Base-by-base conservation (phyloP, 2,113 vertebrate genomes). In the Pelodiscus sinensis region DNA sequence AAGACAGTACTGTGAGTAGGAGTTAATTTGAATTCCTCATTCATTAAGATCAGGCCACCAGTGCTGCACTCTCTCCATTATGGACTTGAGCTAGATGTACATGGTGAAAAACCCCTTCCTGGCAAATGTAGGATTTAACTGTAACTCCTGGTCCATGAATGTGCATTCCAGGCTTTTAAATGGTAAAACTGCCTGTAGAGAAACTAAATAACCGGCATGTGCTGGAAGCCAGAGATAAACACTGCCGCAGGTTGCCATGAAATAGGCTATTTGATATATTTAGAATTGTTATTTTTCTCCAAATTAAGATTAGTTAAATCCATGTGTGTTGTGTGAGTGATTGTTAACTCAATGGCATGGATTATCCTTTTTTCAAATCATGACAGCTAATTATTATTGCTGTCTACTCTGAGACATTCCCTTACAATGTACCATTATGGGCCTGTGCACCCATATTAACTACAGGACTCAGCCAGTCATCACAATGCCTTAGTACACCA, bases 251-350 rank as follows among this genome's bases (percentile, higher is more conserved):
- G 97, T 97, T 96, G 96, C 96, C 97, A 97, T 93, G 88, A 96
- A 97, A 97, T 94, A 96, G 95, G 90, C 92, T 92, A 94, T 97
- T 97, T 97, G 97, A 97, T 98, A 97, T 96, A 96, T 97, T 97
- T 98, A 96, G 97, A 98, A 98, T 98, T 98, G 97, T 96, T 98
- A 98, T 98, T 98, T 98, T 97, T 94, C 92, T 98, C 97, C 95
- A 98, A 97, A 98, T 98, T 98, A 98, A 98, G 97, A 98, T 98
- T 97, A 97, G 97, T 97, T 96, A 98, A 98, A 98, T 98, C 97
- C 97, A 88, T 97, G 97, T 96, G 96, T 95, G 95, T 97, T 94
- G 95, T 95, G 93, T 96, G 94, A 97, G 93, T 97, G 97, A 97
- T 97, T 97, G 96, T 97, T 98, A 97, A 97, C 96, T 97, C 95